Percentiles rank a stretch among this genome's conserved stretches.
phyloP scores from a whole-genome alignment of 2,113 vertebrate genomes.

The Octodon degus region DNA sequence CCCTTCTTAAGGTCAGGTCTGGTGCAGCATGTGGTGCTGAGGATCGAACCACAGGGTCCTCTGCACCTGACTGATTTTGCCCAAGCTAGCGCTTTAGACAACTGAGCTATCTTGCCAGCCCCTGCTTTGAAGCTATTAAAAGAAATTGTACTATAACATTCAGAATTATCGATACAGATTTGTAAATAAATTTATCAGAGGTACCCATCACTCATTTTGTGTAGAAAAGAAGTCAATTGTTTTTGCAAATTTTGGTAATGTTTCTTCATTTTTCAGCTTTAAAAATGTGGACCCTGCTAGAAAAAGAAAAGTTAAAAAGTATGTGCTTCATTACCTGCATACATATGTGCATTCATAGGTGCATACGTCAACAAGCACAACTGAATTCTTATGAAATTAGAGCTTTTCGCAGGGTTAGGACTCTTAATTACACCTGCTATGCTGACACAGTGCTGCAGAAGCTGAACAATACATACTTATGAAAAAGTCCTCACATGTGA shows the following conservation, averaged over 20 bases:
- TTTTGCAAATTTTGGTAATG: constrained; percentile 29
- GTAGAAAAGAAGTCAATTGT: neutral
- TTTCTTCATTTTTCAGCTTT: neutral
- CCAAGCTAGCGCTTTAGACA: no score
- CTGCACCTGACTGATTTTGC: no score
- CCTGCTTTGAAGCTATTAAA: neutral
- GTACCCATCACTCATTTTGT: neutral
- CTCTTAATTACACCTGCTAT: neutral
- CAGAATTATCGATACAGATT: constrained; percentile 28
- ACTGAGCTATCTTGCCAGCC: no score
- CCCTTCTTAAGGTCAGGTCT: no score
- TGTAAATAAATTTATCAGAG: neutral
- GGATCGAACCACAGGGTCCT: no score
- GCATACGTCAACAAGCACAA: neutral
- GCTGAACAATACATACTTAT: constrained; percentile 64
- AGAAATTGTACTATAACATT: neutral
- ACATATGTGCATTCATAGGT: neutral
- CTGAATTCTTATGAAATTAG: neutral
- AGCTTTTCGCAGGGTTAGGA: neutral
- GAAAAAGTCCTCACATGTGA: constrained; percentile 48
- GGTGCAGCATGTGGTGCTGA: no score
- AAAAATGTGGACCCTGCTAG: neutral
- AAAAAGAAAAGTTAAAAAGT: neutral
- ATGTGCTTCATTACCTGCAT: neutral
- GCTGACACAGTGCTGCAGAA: constrained; percentile 30